These are phyloP conservation scores for Thaleichthys pacificus DNA, from an alignment of 2,797 vertebrate genomes.

Conservation along the genomic window DNA sequence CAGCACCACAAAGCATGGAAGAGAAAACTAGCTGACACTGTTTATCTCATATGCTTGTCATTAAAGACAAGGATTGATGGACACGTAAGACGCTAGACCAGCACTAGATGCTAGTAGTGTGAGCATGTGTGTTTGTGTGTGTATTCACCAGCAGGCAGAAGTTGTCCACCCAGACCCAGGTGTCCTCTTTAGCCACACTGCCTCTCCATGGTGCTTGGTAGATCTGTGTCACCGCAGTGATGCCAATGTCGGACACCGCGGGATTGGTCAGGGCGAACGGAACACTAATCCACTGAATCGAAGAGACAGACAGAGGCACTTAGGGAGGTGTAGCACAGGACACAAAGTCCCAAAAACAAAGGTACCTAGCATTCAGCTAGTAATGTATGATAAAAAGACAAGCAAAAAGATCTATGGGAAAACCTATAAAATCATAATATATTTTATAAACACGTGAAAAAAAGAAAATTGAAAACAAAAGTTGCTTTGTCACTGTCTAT, in stretches of 20 bases:
- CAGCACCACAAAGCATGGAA: too few relatives aligned
- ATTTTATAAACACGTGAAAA: too few relatives aligned
- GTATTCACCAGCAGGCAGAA: constrained; percentile 87
- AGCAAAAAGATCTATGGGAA: neutral
- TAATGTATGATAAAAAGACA: neutral
- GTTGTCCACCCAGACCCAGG: constrained; percentile 92
- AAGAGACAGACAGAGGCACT: neutral
- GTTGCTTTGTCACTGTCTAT: too few relatives aligned
- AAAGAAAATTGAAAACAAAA: too few relatives aligned
- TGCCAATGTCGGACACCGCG: constrained; percentile 89
- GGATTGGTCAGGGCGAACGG: constrained; percentile 91
- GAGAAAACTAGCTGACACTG: too few relatives aligned
- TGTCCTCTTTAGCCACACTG: constrained; percentile 73
- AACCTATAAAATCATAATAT: neutral
- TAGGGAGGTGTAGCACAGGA: neutral
- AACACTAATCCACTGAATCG: constrained; percentile 90
- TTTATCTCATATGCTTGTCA: too few relatives aligned
- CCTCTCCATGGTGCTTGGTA: constrained; percentile 93
- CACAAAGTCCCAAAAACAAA: neutral
- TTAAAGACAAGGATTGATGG: too few relatives aligned
- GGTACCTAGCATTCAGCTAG: neutral
- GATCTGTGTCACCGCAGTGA: constrained; percentile 84
- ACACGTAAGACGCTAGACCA: too few relatives aligned
- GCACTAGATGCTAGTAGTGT: neutral
- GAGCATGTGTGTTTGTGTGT: constrained; percentile 7